phyloP scores from a whole-genome alignment of 2,888 invertebrate species.

The Dicroscelio sp. region DNA sequence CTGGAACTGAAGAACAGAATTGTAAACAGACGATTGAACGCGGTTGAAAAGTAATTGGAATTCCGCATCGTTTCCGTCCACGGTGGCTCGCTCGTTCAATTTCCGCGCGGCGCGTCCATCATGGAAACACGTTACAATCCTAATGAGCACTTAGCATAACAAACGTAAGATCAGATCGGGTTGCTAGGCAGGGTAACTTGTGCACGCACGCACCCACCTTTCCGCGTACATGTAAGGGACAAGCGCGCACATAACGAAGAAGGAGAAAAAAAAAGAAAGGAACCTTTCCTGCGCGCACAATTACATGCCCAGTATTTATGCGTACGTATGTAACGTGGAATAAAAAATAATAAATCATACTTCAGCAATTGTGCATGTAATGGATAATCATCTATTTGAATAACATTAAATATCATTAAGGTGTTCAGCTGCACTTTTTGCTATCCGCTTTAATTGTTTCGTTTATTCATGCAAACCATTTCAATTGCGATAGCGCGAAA shows the following conservation, averaged over 20 bases:
- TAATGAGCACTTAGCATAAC: constrained; percentile 91
- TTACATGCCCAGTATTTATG: constrained; percentile 73
- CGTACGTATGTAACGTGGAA: constrained; percentile 56
- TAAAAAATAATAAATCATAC: constrained; percentile 79
- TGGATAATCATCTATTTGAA: constrained; percentile 79
- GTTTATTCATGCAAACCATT: constrained; percentile 58
- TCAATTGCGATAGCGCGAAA: not conserved
- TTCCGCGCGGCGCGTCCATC: constrained; percentile 78
- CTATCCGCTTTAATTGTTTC: constrained; percentile 63
- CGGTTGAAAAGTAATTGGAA: constrained; percentile 72
- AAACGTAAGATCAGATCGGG: constrained; percentile 90
- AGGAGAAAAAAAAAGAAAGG: constrained; percentile 65
- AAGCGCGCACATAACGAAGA: constrained; percentile 59
- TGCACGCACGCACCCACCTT: constrained; percentile 80
- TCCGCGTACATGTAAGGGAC: constrained; percentile 70
- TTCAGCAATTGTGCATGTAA: constrained; percentile 78
- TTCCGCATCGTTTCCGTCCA: constrained; percentile 70
- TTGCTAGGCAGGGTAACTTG: constrained; percentile 85
- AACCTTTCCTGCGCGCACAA: constrained; percentile 74
- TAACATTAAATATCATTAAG: constrained; percentile 71
- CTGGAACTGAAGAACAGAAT: not conserved
- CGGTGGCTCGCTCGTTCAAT: constrained; percentile 70
- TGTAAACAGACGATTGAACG: constrained; percentile 64
- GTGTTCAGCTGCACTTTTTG: constrained; percentile 55
- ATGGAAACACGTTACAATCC: constrained; percentile 88